phyloP scores from a whole-genome alignment of 2,888 invertebrate species.

The Helobdella robusta region DNA sequence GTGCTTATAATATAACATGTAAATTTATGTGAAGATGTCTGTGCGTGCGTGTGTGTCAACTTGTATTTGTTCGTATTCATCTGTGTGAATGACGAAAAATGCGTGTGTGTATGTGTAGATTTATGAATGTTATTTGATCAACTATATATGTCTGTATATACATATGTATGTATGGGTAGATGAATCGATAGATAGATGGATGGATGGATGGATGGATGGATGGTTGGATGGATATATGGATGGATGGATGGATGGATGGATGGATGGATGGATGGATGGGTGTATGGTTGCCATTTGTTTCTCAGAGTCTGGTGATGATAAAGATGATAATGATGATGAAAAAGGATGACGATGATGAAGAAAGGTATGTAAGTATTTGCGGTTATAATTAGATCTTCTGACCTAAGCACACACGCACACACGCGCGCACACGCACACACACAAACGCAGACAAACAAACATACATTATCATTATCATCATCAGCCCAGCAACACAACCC shows the following conservation, averaged over 20 bases:
- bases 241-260: background rate
- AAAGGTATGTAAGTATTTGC: no score
- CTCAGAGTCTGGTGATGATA: no score
- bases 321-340: no score
- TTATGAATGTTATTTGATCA: background rate
- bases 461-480: no score
- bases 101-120: slow-evolving; percentile 10
- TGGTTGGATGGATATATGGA: background rate
- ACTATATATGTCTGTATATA: slow-evolving; percentile 9
- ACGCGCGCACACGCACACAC: no score
- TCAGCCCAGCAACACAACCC: no score
- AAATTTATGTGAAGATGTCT: slow-evolving; percentile 6
- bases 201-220: background rate
- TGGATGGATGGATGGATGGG: no score
- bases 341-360: no score
- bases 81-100: background rate
- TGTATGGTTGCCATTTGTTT: no score
- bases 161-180: slow-evolving; percentile 2
- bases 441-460: no score
- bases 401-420: no score
- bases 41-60: slow-evolving; percentile 15
- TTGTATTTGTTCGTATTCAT: slow-evolving; percentile 9
- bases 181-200: background rate
- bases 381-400: no score
- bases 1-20: slow-evolving; percentile 2